Evolutionary conservation across 2,797 vertebrate genomes (phyloP).

Genomic region (Manis pentadactyla): DNA sequence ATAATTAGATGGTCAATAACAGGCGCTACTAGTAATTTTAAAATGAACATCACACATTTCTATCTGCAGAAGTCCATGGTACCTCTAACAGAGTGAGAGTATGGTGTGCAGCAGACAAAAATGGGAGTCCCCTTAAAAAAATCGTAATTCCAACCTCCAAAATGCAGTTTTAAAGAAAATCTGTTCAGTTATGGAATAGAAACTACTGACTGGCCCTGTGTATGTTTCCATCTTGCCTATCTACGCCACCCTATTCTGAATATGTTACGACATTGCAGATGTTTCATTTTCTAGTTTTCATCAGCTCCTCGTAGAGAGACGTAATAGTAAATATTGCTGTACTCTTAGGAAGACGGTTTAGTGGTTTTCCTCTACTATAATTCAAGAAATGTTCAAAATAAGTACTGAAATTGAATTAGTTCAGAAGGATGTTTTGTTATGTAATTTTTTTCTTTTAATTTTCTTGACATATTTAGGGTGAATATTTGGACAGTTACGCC

Average conservation of each 20-base stretch:
- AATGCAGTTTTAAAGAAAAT: constrained; percentile 73
- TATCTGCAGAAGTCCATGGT: constrained; percentile 80
- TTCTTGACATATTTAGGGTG: constrained; percentile 63
- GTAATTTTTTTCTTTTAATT: constrained; percentile 72
- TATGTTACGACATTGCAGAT: constrained; percentile 72
- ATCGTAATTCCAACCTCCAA: constrained; percentile 37
- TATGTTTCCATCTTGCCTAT: constrained; percentile 74
- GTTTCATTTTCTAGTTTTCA: constrained; percentile 81
- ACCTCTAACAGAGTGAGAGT: constrained; percentile 69
- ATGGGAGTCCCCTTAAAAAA: constrained; percentile 21
- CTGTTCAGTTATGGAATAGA: constrained; percentile 62
- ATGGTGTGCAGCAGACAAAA: constrained; percentile 73
- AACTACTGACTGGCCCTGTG: constrained; percentile 80
- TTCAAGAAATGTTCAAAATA: constrained; percentile 86
- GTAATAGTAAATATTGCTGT: constrained; percentile 57
- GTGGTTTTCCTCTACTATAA: constrained; percentile 84
- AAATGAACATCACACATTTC: constrained; percentile 89
- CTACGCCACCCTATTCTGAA: constrained; percentile 78
- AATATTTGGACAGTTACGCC: constrained; percentile 55
- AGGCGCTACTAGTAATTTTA: constrained; percentile 90
- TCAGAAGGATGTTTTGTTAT: constrained; percentile 67
- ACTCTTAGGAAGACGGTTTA: constrained; percentile 78
- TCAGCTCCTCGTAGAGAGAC: constrained; percentile 71
- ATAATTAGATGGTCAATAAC: constrained; percentile 95
- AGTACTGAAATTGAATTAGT: constrained; percentile 83